phyloP scores from a whole-genome alignment of 92 coral and sea anemone species.

The Galaxea fascicularis region DNA sequence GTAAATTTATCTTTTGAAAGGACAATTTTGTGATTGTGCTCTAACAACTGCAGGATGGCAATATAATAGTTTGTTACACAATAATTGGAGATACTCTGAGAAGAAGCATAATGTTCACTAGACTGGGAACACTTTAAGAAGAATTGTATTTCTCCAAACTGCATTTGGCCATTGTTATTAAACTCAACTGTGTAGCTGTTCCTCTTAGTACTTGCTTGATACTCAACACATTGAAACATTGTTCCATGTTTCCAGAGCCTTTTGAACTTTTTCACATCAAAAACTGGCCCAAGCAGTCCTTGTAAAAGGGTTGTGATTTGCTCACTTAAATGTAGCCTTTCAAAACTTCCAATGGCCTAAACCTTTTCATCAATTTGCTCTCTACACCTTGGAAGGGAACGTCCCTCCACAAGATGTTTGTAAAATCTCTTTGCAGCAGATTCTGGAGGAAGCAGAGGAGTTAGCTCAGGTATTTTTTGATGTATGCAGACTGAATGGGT shows the following conservation, averaged over 20 bases:
- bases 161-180: constrained; percentile 1
- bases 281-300: constrained; percentile 26
- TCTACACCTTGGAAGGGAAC: not conserved
- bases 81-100: not conserved
- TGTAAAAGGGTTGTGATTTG: constrained; percentile 16
- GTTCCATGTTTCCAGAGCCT: constrained; percentile 25
- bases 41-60: constrained; percentile 24
- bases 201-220: constrained; percentile 21
- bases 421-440: not conserved
- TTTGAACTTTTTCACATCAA: constrained; percentile 9
- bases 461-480: not conserved
- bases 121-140: constrained; percentile 32
- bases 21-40: not conserved
- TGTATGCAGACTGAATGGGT: not conserved
- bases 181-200: constrained; percentile 34
- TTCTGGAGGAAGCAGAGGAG: not conserved
- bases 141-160: constrained; percentile 36
- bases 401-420: not conserved
- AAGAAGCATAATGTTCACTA: constrained; percentile 7
- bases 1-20: constrained; percentile 35
- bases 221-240: constrained; percentile 25
- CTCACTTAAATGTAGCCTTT: not conserved
- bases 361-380: not conserved
- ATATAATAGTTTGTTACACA: not conserved
- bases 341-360: not conserved